A percentile compares a stretch with the other conserved stretches of the same genome.
Conservation (phyloP, 2,888 invertebrate genomes). For the Carabus problematicus region DNA sequence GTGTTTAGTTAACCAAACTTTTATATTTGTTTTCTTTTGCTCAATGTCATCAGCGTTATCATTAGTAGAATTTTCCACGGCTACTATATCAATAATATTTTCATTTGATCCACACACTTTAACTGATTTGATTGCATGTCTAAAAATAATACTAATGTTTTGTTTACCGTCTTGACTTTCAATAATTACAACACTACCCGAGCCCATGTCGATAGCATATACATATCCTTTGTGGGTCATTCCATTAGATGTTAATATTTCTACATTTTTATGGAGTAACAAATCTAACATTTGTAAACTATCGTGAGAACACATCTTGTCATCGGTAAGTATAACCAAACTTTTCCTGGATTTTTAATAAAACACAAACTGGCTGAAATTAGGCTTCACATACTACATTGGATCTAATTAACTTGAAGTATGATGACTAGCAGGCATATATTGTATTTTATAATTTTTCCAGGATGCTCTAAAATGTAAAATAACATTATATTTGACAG, state of each 20-base stretch:
- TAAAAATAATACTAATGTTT: conserved; percentile 41
- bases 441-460: too few relatives aligned
- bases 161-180: conserved; percentile 43
- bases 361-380: too few relatives aligned
- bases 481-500: too few relatives aligned
- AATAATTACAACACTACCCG: conserved; percentile 53
- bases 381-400: too few relatives aligned
- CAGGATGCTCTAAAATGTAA: too few relatives aligned
- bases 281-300: too few relatives aligned
- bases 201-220: conserved; percentile 55
- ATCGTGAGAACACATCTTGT: too few relatives aligned
- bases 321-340: too few relatives aligned
- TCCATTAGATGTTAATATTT: conserved; percentile 50
- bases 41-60: conserved; percentile 23
- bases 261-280: conserved; percentile 52
- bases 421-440: too few relatives aligned
- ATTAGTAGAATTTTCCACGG: conserved; percentile 15
- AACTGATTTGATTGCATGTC: conserved; percentile 52
- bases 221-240: conserved; percentile 50
- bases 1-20: conserved; percentile 55
- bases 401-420: too few relatives aligned
- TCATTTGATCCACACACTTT: conserved; percentile 47
- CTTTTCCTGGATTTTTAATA: too few relatives aligned
- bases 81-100: conserved; percentile 41
- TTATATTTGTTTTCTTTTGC: conserved; percentile 49